Evolutionary conservation across 2,888 invertebrate genomes (phyloP).

Genomic region (Geophilus truncorum): DNA sequence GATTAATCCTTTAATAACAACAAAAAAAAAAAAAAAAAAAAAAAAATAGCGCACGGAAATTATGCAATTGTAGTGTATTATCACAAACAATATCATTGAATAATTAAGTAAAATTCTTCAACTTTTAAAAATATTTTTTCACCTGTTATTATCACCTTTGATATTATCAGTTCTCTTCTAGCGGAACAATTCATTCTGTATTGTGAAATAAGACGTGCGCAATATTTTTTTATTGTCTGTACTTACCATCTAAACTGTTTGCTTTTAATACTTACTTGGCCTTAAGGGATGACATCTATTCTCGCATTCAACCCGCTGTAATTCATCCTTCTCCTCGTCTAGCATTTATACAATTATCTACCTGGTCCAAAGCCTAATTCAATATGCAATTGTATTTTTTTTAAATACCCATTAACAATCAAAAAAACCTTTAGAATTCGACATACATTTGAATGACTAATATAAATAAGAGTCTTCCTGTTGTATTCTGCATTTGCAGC

Average conservation of each 20-base stretch:
- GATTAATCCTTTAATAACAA: slow-evolving; percentile 2
- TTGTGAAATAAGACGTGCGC: slow-evolving; percentile 17
- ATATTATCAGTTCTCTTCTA: slow-evolving; percentile 4
- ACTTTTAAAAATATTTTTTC: not conserved
- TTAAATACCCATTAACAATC: not conserved
- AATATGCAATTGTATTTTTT: not conserved
- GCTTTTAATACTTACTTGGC: not conserved
- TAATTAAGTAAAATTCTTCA: not conserved
- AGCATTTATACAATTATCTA: not conserved
- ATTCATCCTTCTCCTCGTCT: not conserved
- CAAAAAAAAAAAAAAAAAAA: not conserved
- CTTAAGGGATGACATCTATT: not conserved
- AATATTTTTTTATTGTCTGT: not conserved
- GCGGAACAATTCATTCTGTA: slow-evolving; percentile 14
- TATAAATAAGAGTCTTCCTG: slow-evolving; percentile 18
- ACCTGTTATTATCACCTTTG: slow-evolving; percentile 18
- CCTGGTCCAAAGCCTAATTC: not conserved
- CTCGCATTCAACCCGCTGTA: not conserved
- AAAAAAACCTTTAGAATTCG: not conserved
- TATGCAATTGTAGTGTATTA: not conserved
- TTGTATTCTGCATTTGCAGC: slow-evolving; percentile 23
- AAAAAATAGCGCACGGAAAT: not conserved
- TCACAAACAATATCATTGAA: not conserved
- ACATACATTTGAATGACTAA: slow-evolving; percentile 13
- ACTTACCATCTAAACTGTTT: not conserved